phyloP scores from a whole-genome alignment of 2,113 vertebrate genomes.

The Acrocephalus kingi region DNA sequence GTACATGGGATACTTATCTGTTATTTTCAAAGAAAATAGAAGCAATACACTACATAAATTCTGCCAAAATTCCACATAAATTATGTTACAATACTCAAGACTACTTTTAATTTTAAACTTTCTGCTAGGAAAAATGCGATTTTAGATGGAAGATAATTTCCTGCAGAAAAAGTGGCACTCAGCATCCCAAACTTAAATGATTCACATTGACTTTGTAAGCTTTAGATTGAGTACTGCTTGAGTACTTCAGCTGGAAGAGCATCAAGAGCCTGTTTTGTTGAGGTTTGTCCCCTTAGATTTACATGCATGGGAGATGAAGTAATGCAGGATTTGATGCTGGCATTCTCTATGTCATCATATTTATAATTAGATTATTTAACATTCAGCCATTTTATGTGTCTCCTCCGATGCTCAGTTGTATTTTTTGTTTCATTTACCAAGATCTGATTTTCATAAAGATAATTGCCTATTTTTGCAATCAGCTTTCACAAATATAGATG shows the following conservation, averaged over 20 bases:
- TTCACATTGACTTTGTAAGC: not conserved
- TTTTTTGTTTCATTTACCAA: slow-evolving; percentile 1
- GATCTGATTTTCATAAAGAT: not conserved
- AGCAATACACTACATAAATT: not conserved
- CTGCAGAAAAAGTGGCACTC: not conserved
- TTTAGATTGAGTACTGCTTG: not conserved
- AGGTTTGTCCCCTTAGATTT: not conserved
- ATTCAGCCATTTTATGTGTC: not conserved
- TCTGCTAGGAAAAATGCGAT: not conserved
- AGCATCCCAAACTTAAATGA: not conserved
- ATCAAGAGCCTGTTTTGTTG: not conserved
- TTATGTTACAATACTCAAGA: not conserved
- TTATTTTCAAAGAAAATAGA: not conserved
- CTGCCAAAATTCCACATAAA: not conserved
- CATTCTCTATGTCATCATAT: not conserved
- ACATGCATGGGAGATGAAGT: not conserved
- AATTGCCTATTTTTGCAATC: not conserved
- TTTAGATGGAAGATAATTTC: not conserved
- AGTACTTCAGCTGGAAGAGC: too few relatives aligned
- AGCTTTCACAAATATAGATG: not conserved
- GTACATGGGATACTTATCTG: not conserved
- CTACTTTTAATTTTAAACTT: not conserved
- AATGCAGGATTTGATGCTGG: not conserved
- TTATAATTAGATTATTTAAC: not conserved
- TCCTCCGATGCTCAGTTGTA: not conserved